These are phyloP conservation scores for Notiomystis cincta DNA, from an alignment of 2,113 vertebrate genomes.

Conservation along the genomic window DNA sequence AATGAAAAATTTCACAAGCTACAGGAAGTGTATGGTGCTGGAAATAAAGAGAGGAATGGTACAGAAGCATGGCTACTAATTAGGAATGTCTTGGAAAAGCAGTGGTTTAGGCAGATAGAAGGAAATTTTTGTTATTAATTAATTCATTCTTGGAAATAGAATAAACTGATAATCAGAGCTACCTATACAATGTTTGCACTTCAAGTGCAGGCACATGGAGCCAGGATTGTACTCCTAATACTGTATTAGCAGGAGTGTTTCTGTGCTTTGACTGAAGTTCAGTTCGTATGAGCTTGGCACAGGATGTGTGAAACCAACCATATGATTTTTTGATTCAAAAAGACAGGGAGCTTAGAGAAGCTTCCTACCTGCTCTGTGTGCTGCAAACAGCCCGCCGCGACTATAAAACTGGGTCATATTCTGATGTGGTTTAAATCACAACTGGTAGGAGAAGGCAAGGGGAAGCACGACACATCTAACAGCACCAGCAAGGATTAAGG, in stretches of 20 bases:
- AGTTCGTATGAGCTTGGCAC: not conserved
- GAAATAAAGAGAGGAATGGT: not conserved
- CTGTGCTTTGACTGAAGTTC: not conserved
- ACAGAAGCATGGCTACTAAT: not conserved
- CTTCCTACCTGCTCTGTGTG: not conserved
- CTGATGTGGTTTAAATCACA: not conserved
- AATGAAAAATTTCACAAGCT: not conserved
- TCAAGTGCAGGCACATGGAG: not conserved
- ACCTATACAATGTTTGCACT: not conserved
- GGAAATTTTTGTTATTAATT: not conserved
- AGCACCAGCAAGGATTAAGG: not conserved
- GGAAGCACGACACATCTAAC: not conserved
- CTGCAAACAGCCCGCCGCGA: not conserved
- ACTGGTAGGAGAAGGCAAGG: not conserved
- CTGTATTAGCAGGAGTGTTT: not conserved
- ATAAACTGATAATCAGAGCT: not conserved
- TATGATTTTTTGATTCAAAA: not conserved
- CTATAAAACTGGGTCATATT: not conserved
- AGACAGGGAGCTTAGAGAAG: not conserved
- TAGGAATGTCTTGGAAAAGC: not conserved
- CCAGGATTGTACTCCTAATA: not conserved
- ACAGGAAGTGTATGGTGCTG: not conserved
- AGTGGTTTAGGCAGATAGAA: not conserved
- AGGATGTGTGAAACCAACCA: not conserved
- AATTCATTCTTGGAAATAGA: not conserved